Evolutionary conservation across 2,888 invertebrate species (phyloP).

Genomic region (Lithodes maja): DNA sequence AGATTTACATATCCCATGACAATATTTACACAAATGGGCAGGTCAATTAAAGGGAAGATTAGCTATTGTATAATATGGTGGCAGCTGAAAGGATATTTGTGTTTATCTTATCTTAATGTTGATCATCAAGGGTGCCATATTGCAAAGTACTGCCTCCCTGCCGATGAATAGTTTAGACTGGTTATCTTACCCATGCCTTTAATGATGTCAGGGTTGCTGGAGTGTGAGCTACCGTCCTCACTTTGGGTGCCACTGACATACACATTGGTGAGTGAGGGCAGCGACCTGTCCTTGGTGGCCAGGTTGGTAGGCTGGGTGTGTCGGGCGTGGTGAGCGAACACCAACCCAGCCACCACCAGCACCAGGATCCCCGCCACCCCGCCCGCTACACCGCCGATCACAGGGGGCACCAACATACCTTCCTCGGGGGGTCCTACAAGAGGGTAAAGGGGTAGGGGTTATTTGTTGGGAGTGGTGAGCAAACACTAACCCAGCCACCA

Average conservation of each 20-base stretch:
- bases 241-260: conserved; percentile 18
- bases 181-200: conserved; percentile 38
- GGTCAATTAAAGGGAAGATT: too few species aligned
- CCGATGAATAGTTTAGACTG: too few species aligned
- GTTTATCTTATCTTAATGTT: too few species aligned
- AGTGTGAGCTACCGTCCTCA: conserved; percentile 9
- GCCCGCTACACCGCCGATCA: conserved; percentile 48
- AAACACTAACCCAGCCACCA: conserved; percentile 39
- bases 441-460: not conserved
- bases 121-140: too few species aligned
- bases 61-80: too few species aligned
- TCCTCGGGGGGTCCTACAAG: conserved; percentile 42
- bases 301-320: conserved; percentile 29
- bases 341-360: conserved; percentile 41
- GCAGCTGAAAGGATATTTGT: too few species aligned
- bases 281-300: conserved; percentile 6
- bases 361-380: conserved; percentile 42
- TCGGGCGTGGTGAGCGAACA: conserved; percentile 44
- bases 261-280: conserved; percentile 39
- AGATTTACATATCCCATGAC: too few species aligned
- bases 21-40: too few species aligned
- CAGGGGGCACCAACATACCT: conserved; percentile 37
- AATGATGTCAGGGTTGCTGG: conserved; percentile 39
- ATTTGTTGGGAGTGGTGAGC: not conserved
- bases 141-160: too few species aligned